phyloP scores from a whole-genome alignment of 2,113 vertebrate genomes.

The Coracopsis vasa region DNA sequence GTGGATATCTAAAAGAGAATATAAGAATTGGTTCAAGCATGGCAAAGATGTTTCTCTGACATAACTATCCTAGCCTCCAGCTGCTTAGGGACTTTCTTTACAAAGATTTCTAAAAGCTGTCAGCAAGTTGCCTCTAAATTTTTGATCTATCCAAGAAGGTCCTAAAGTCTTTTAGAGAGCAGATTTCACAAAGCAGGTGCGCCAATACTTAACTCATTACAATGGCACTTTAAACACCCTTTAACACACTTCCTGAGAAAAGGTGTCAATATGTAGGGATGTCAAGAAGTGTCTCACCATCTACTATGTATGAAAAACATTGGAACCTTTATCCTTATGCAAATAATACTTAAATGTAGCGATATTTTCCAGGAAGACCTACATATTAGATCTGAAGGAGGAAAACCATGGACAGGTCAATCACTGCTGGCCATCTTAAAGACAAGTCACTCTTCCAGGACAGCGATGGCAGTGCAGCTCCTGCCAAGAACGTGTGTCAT shows the following conservation, averaged over 20 bases:
- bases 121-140: background rate
- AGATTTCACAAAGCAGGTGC: background rate
- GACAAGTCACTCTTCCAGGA: constrained; percentile 12
- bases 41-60: background rate
- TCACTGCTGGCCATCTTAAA: background rate
- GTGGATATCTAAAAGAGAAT: accelerated
- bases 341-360: background rate
- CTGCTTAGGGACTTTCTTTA: background rate
- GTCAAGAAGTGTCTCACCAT: background rate
- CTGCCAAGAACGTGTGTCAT: background rate
- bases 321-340: background rate
- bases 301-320: background rate
- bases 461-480: background rate
- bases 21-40: background rate
- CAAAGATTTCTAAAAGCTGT: background rate
- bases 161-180: background rate
- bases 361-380: background rate
- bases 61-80: background rate
- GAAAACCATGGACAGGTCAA: constrained; percentile 31
- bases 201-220: background rate
- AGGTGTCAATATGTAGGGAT: background rate
- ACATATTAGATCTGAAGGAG: background rate
- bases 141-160: background rate
- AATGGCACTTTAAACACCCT: background rate
- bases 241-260: background rate